phyloP scores from a whole-genome alignment of 2,797 vertebrate species.

The Xiphorhynchus erythropygius region DNA sequence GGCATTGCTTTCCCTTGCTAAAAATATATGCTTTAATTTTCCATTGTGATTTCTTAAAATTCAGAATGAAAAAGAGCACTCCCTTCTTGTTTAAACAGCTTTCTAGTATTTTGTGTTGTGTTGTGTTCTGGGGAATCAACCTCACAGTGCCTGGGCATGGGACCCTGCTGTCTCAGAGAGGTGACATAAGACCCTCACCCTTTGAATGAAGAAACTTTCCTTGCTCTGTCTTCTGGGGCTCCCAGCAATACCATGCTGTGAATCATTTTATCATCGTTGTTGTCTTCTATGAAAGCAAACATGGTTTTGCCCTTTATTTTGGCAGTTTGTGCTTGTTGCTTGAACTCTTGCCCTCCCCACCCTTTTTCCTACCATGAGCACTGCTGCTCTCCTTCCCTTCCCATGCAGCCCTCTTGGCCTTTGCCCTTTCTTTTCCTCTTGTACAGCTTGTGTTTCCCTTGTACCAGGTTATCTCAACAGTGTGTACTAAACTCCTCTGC shows the following conservation, averaged over 20 bases:
- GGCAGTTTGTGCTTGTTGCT: neutral
- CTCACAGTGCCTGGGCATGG: neutral
- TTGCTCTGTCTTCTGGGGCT: neutral
- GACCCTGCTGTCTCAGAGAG: neutral
- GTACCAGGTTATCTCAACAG: neutral
- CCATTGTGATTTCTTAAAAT: neutral
- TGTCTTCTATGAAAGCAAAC: neutral
- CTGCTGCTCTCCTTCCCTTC: neutral
- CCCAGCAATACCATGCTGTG: neutral
- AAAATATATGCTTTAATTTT: neutral
- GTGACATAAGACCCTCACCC: neutral
- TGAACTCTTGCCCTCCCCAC: neutral
- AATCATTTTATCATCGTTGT: fast-evolving
- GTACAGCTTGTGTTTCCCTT: neutral
- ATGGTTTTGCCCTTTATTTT: constrained; percentile 7
- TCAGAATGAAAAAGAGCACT: neutral
- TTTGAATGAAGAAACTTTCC: fast-evolving
- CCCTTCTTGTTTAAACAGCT: neutral
- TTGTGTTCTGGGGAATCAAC: neutral
- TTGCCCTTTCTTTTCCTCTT: neutral
- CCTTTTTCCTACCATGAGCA: neutral
- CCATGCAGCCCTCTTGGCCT: neutral
- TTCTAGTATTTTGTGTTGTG: neutral
- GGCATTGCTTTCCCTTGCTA: neutral
- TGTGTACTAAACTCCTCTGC: neutral